Conservation (phyloP, 2,797 vertebrate species). For the Oryzias dopingdopingensis region DNA sequence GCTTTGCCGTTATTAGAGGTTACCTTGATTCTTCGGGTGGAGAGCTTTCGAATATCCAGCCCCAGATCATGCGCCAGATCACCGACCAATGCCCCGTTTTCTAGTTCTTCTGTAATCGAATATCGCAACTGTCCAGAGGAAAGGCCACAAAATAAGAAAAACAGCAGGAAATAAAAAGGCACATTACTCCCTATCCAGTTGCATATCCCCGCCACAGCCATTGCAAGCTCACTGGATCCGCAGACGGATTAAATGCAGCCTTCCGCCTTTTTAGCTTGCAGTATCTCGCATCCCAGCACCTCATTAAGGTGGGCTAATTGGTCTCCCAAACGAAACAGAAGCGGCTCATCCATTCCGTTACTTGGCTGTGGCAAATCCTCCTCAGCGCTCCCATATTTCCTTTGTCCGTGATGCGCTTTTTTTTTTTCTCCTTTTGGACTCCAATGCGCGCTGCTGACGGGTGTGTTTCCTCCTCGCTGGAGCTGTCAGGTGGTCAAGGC, state of each 20-base stretch:
- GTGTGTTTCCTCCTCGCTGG: constrained; percentile 78
- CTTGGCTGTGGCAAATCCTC: constrained; percentile 61
- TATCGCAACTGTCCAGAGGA: constrained; percentile 86
- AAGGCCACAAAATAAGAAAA: constrained; percentile 80
- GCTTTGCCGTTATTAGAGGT: constrained; percentile 85
- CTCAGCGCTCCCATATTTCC: constrained; percentile 78
- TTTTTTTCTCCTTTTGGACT: constrained; percentile 38
- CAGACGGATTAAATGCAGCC: constrained; percentile 80
- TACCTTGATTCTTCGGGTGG: constrained; percentile 85
- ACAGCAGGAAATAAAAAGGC: constrained; percentile 78
- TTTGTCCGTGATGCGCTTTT: constrained; percentile 76
- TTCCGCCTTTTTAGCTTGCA: constrained; percentile 81
- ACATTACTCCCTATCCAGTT: constrained; percentile 75
- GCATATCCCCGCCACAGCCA: constrained; percentile 80
- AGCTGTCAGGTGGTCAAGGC: constrained; percentile 57
- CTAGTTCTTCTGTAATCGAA: constrained; percentile 88
- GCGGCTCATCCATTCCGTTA: constrained; percentile 65
- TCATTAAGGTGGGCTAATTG: constrained; percentile 79
- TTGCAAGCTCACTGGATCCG: constrained; percentile 78
- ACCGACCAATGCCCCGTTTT: constrained; percentile 88
- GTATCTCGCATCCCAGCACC: constrained; percentile 76
- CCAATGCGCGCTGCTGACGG: constrained; percentile 79
- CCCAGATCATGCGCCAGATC: constrained; percentile 89
- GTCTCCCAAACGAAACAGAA: constrained; percentile 61
- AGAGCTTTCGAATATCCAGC: constrained; percentile 86